These are phyloP conservation scores for Toxotes jaculatrix DNA, from an alignment of 2,113 vertebrate genomes.

Conservation along the genomic window DNA sequence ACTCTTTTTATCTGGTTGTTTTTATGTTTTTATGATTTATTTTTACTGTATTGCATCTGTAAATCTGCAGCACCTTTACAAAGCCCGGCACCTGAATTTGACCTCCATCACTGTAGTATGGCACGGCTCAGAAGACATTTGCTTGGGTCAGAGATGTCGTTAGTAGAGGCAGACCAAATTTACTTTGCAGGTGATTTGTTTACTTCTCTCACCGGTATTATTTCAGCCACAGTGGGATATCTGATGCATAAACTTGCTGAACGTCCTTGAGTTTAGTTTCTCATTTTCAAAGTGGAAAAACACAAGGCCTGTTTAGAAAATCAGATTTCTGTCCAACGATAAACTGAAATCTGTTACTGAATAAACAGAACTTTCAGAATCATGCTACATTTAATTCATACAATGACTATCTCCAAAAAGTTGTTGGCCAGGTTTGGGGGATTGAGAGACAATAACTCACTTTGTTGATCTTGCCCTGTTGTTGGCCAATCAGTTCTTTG, in stretches of 20 bases:
- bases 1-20: neutral
- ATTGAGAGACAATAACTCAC: neutral
- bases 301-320: neutral
- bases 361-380: neutral
- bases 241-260: neutral
- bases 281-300: neutral
- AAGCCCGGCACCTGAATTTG: neutral
- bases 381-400: neutral
- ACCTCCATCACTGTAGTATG: neutral
- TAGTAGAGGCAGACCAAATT: neutral
- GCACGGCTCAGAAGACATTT: neutral
- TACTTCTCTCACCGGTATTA: neutral
- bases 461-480: too few species aligned
- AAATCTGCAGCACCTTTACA: neutral
- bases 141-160: neutral
- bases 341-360: neutral
- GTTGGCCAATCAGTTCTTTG: neutral
- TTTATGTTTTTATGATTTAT: neutral
- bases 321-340: neutral
- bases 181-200: conserved; percentile 7
- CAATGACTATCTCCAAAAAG: neutral
- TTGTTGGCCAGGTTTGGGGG: neutral
- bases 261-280: neutral
- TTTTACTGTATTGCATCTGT: neutral
- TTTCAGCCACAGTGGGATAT: neutral